Percentiles rank a stretch among this genome's conserved stretches.
phyloP scores from a whole-genome alignment of 2,888 invertebrate genomes.

The Erebia ligea region DNA sequence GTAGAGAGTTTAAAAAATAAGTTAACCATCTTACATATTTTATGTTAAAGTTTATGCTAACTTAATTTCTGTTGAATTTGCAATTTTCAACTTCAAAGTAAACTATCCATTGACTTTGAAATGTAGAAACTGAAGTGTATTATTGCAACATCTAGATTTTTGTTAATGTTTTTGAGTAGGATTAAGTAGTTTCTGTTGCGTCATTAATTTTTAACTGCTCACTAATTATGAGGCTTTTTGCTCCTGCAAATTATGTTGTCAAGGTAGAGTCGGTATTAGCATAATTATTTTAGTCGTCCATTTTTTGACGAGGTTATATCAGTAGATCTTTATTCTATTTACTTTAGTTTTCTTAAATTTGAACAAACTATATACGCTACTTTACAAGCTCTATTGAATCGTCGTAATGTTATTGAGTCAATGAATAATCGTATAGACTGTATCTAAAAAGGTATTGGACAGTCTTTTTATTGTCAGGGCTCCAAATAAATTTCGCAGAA shows the following conservation, averaged over 20 bases:
- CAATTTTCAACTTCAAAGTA: background rate
- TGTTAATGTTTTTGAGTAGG: background rate
- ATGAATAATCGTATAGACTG: background rate
- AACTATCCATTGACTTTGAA: conserved; percentile 1
- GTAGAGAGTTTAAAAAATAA: background rate
- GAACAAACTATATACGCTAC: too few species aligned
- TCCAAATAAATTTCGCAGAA: background rate
- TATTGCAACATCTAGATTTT: background rate
- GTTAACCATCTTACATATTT: background rate
- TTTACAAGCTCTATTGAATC: too few species aligned
- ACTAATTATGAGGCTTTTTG: background rate
- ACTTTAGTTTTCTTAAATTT: too few species aligned
- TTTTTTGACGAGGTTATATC: too few species aligned
- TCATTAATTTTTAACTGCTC: background rate
- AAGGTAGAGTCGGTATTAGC: background rate
- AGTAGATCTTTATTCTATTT: too few species aligned
- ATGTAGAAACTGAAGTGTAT: background rate
- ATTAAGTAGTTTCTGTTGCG: background rate
- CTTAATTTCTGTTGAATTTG: background rate
- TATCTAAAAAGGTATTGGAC: background rate
- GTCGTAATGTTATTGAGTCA: background rate
- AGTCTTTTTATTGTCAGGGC: background rate
- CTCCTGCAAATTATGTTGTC: background rate
- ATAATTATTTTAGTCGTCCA: too few species aligned
- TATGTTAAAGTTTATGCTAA: background rate